Conservation (phyloP, 2,797 vertebrate species). For the Chiroxiphia lanceolata region DNA sequence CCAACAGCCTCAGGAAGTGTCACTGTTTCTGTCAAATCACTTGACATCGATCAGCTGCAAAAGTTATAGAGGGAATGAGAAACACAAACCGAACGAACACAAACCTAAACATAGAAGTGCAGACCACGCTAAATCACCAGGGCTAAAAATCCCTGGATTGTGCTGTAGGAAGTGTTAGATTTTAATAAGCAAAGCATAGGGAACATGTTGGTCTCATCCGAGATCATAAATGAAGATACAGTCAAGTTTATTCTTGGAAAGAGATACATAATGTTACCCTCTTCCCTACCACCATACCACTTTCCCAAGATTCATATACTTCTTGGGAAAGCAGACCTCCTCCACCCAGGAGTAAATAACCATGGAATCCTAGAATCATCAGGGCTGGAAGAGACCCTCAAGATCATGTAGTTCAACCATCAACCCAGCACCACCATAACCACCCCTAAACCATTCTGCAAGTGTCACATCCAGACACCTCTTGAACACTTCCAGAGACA, state of each 20-base stretch:
- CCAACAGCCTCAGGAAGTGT: neutral
- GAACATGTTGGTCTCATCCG: neutral
- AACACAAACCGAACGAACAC: neutral
- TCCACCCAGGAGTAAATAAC: neutral
- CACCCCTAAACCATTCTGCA: neutral
- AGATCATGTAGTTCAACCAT: neutral
- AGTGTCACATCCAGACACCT: neutral
- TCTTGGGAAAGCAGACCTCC: neutral
- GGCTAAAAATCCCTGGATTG: neutral
- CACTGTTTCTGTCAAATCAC: neutral
- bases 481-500: neutral
- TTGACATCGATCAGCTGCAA: neutral
- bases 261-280: neutral
- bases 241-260: neutral
- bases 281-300: neutral
- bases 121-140: neutral
- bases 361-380: neutral
- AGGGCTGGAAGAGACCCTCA: neutral
- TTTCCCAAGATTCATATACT: neutral
- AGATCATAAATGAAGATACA: neutral
- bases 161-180: neutral
- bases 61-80: neutral
- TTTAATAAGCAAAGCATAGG: neutral
- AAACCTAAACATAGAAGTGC: neutral
- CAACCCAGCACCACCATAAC: neutral